phyloP scores from a whole-genome alignment of 2,888 invertebrate genomes.

The Iphiclides podalirius region DNA sequence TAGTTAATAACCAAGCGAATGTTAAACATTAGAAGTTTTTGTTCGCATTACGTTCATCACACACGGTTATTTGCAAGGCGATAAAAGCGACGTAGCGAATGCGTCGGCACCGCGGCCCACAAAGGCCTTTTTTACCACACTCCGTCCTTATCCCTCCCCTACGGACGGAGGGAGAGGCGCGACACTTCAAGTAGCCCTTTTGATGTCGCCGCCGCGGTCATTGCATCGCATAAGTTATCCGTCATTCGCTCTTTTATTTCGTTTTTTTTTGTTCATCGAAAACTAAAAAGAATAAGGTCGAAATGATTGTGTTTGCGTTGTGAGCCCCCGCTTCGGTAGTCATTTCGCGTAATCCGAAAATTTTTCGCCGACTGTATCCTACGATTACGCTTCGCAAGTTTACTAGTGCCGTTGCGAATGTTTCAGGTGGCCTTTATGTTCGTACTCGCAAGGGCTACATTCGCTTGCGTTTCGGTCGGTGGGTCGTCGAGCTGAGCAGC shows the following conservation, averaged over 20 bases:
- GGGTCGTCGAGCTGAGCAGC: constrained; percentile 27
- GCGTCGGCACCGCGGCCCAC: constrained; percentile 45
- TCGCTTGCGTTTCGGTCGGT: constrained; percentile 12
- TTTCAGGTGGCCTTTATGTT: constrained; percentile 14
- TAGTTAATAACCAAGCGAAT: constrained; percentile 4
- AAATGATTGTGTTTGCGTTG: constrained; percentile 47
- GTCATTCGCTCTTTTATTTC: constrained; percentile 48
- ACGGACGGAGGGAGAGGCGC: constrained; percentile 39
- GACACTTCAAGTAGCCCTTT: constrained; percentile 57
- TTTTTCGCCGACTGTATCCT: constrained; percentile 47
- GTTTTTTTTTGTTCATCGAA: constrained; percentile 53
- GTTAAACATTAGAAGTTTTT: constrained; percentile 38
- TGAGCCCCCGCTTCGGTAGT: constrained; percentile 51
- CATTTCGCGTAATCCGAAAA: constrained; percentile 67
- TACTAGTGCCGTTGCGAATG: constrained; percentile 17
- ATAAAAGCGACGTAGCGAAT: constrained; percentile 37
- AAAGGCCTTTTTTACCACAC: constrained; percentile 58
- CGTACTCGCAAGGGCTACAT: constrained; percentile 25
- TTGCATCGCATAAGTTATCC: constrained; percentile 59
- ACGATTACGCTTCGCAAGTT: constrained; percentile 48
- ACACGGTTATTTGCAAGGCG: constrained; percentile 41
- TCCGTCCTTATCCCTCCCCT: constrained; percentile 30
- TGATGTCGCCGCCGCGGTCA: constrained; percentile 71
- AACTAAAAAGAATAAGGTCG: constrained; percentile 60
- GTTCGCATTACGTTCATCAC: constrained; percentile 35